Percentiles rank a stretch among this genome's conserved stretches.
Evolutionary conservation across 1,140 invertebrate species (phyloP).

Genomic region (Drosophila santomea): DNA sequence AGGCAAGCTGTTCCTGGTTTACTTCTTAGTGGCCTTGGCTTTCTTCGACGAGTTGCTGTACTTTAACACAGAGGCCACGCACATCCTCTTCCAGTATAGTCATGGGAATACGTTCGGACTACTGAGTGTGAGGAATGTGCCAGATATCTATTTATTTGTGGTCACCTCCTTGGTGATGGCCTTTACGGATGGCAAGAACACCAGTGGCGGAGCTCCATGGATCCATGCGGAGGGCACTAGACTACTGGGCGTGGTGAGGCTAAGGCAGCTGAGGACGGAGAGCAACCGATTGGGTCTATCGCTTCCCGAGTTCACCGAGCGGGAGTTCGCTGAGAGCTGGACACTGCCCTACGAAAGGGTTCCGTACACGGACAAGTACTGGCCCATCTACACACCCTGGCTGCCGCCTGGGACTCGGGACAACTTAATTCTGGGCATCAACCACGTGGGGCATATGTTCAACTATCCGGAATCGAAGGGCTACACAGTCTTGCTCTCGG

Average conservation of each 20-base stretch:
- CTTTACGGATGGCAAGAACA: conserved; percentile 26
- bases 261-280: conserved; percentile 49
- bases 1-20: conserved; percentile 40
- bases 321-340: conserved; percentile 55
- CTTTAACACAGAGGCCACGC: conserved; percentile 30
- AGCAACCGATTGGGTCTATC: background rate
- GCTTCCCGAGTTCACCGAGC: conserved; percentile 14
- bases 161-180: conserved; percentile 26
- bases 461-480: conserved; percentile 51
- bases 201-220: conserved; percentile 22
- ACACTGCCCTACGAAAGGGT: conserved; percentile 35
- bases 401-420: conserved; percentile 6
- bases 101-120: conserved; percentile 23
- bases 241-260: conserved; percentile 59
- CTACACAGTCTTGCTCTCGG: conserved; percentile 46
- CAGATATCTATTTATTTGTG: conserved; percentile 47
- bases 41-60: conserved; percentile 8
- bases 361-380: conserved; percentile 60
- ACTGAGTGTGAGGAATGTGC: conserved; percentile 1
- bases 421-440: conserved; percentile 20
- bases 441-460: conserved; percentile 34
- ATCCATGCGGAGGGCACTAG: conserved; percentile 18
- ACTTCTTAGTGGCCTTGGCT: conserved; percentile 35
- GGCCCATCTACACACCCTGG: conserved; percentile 70
- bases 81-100: conserved; percentile 3